Evolutionary conservation across 2,797 vertebrate species (phyloP).

Genomic region (Pogonophryne albipinna): DNA sequence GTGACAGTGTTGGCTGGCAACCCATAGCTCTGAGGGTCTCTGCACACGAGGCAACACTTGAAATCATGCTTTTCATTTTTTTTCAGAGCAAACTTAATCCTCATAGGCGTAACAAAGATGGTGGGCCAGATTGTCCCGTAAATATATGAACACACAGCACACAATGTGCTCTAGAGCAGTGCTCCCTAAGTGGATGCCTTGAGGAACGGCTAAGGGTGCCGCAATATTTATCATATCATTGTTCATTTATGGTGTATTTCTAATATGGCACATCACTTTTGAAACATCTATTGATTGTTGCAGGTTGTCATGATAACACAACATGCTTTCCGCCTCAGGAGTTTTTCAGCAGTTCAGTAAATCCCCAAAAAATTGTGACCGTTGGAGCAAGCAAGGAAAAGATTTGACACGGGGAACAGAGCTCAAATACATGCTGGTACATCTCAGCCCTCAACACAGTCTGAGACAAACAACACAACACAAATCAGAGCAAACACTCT

Average conservation of each 20-base stretch:
- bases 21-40: background rate
- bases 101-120: background rate
- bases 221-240: background rate
- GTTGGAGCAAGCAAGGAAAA: background rate
- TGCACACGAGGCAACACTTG: background rate
- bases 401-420: background rate
- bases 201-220: background rate
- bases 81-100: background rate
- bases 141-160: constrained; percentile 22
- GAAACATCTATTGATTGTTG: background rate
- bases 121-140: constrained; percentile 4
- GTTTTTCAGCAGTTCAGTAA: constrained; percentile 1
- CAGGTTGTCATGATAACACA: background rate
- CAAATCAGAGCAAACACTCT: background rate
- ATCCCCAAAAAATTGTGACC: background rate
- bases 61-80: background rate
- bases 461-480: background rate
- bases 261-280: background rate
- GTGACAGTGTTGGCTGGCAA: background rate
- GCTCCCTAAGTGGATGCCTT: background rate
- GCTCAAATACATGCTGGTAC: constrained; percentile 1
- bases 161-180: constrained; percentile 1
- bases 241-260: background rate
- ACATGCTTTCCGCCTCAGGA: background rate
- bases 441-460: background rate